Percentiles rank a stretch among this genome's conserved stretches.
These are phyloP conservation scores for Latrodectus hesperus DNA, from an alignment of 2,888 invertebrate genomes.

Conservation along the genomic window DNA sequence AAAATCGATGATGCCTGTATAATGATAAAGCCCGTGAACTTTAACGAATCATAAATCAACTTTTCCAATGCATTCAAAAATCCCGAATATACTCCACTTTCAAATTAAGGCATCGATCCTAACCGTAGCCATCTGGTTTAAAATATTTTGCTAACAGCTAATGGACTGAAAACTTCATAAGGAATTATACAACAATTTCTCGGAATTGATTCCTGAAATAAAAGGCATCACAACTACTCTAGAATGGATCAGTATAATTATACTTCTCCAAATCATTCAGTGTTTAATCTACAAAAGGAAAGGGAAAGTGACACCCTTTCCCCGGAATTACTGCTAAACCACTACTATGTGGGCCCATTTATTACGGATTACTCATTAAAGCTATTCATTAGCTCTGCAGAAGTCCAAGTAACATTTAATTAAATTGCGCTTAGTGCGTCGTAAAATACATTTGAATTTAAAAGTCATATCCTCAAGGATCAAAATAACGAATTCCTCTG, in stretches of 20 bases:
- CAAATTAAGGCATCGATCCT: too few relatives aligned
- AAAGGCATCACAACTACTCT: neutral
- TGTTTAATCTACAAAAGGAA: neutral
- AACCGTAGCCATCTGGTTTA: too few relatives aligned
- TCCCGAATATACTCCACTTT: too few relatives aligned
- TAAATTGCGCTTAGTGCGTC: neutral
- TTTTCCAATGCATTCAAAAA: too few relatives aligned
- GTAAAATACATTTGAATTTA: neutral
- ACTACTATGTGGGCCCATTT: conserved; percentile 2
- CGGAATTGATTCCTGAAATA: too few relatives aligned
- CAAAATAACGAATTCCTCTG: neutral
- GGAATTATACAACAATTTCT: too few relatives aligned
- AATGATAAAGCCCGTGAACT: too few relatives aligned
- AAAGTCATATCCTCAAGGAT: neutral
- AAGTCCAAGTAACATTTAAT: conserved; percentile 10
- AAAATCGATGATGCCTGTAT: too few relatives aligned
- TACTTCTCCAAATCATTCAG: neutral
- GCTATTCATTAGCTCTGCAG: neutral
- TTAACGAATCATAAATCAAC: too few relatives aligned
- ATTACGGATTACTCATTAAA: conserved; percentile 11
- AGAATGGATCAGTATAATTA: too few relatives aligned
- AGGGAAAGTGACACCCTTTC: conserved; percentile 6
- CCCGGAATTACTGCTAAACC: conserved; percentile 2
- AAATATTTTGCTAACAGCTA: too few relatives aligned
- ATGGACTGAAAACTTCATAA: too few relatives aligned